Conservation (phyloP, 1,140 invertebrate species). For the Atta colombica region DNA sequence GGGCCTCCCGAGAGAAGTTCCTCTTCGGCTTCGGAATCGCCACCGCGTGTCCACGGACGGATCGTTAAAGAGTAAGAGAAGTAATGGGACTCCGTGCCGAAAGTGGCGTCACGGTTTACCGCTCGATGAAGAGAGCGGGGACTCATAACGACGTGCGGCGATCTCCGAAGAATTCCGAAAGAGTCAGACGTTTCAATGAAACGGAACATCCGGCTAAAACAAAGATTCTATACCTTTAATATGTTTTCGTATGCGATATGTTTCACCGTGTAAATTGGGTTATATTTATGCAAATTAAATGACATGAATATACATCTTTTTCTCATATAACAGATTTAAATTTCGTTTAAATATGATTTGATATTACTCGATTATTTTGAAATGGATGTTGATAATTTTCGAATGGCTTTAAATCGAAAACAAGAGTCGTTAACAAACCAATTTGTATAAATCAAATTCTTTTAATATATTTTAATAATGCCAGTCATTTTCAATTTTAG, state of each 20-base stretch:
- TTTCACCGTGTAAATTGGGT: neutral
- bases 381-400: neutral
- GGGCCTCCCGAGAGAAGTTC: constrained; percentile 37
- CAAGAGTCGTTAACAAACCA: neutral
- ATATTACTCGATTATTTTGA: neutral
- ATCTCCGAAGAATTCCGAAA: constrained; percentile 30
- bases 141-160: constrained; percentile 17
- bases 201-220: neutral
- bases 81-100: constrained; percentile 72
- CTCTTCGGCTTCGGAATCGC: constrained; percentile 65
- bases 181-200: constrained; percentile 41
- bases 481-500: neutral
- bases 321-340: neutral
- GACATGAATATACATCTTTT: neutral
- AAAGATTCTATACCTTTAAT: neutral
- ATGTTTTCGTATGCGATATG: neutral
- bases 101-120: constrained; percentile 70
- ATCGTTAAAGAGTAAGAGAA: constrained; percentile 79
- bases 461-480: neutral
- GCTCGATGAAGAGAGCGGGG: constrained; percentile 28
- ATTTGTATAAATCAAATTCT: neutral
- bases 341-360: neutral
- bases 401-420: neutral
- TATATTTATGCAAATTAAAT: constrained; percentile 6
- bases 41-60: constrained; percentile 75